These are phyloP conservation scores for Platorchestia sp. DNA, from an alignment of 1,140 invertebrate genomes.

Conservation along the genomic window DNA sequence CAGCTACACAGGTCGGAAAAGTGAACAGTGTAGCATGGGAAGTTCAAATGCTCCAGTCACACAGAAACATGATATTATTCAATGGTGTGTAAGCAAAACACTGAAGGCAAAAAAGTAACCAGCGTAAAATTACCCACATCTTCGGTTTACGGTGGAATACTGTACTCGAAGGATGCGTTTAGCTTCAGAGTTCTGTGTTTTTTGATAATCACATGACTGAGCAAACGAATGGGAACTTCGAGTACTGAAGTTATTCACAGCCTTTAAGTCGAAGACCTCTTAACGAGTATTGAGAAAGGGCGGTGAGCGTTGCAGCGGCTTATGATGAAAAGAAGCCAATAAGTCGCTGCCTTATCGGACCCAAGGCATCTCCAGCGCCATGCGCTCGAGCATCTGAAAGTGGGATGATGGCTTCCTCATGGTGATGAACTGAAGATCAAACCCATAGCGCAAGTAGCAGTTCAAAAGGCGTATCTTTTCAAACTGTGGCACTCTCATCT, in stretches of 20 bases:
- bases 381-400: neutral
- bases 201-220: neutral
- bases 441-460: neutral
- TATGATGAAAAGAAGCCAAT: conserved; percentile 9
- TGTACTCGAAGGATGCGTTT: neutral
- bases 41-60: neutral
- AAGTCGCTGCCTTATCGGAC: neutral
- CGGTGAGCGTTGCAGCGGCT: neutral
- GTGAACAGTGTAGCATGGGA: neutral
- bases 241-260: neutral
- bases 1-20: neutral
- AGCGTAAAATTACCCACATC: neutral
- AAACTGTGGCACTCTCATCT: neutral
- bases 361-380: neutral
- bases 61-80: neutral
- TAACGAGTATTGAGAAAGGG: neutral
- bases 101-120: neutral
- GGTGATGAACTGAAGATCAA: neutral
- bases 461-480: neutral
- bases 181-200: neutral
- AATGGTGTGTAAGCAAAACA: neutral
- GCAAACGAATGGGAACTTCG: neutral
- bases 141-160: neutral
- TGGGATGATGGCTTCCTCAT: neutral
- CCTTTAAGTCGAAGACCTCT: neutral